phyloP scores from a whole-genome alignment of 2,797 vertebrate genomes.

The Spinus olivaceus region DNA sequence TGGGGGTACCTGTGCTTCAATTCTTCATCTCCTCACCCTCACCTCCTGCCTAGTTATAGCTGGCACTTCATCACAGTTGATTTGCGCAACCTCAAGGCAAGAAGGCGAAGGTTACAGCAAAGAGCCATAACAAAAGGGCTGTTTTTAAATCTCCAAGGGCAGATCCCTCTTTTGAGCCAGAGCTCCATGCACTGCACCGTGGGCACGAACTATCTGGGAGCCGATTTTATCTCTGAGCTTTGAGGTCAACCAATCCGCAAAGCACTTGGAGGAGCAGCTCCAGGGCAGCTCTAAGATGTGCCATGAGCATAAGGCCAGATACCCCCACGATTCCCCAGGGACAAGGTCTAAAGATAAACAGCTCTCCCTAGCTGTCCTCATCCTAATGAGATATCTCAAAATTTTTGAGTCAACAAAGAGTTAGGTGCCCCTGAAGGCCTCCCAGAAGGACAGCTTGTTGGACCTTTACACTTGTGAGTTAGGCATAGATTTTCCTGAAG shows the following conservation, averaged over 20 bases:
- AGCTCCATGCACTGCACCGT: neutral
- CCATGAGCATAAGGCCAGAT: neutral
- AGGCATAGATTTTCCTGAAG: neutral
- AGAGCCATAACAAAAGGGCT: neutral
- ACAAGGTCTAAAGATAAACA: neutral
- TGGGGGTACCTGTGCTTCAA: neutral
- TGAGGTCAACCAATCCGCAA: neutral
- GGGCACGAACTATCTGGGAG: neutral
- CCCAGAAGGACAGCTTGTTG: neutral
- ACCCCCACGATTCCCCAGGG: accelerated
- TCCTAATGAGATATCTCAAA: neutral
- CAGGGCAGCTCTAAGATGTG: neutral
- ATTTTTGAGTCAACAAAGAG: neutral
- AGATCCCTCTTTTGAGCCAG: neutral
- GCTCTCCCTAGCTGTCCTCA: neutral
- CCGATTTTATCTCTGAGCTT: neutral
- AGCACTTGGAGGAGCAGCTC: neutral
- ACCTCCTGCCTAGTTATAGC: neutral
- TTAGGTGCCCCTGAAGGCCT: neutral
- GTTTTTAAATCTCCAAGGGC: neutral
- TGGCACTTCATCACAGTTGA: neutral
- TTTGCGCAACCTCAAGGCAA: neutral
- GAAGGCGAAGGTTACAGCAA: neutral
- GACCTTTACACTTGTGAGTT: neutral
- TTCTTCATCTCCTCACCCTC: neutral